phyloP scores from a whole-genome alignment of 2,797 vertebrate species.

The Lepus oiostolus region DNA sequence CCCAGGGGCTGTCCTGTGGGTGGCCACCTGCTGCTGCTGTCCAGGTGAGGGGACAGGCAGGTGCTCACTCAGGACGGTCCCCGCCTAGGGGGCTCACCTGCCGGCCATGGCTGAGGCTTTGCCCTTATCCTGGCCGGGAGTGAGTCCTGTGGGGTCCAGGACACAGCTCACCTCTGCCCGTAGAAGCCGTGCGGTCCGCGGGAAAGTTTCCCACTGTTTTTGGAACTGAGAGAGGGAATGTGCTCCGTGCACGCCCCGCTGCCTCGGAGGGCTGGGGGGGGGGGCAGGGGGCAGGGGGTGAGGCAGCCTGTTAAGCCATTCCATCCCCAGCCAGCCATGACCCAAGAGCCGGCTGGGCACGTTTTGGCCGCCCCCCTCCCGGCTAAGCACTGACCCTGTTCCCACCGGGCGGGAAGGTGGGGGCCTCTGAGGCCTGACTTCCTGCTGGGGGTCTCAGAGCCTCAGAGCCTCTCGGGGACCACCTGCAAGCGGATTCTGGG shows the following conservation, averaged over 20 bases:
- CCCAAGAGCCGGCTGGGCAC: constrained; percentile 75
- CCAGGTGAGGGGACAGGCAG: not conserved
- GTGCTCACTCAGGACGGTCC: not conserved
- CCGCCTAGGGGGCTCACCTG: not conserved
- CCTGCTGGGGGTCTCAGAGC: not conserved
- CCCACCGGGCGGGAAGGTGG: not conserved
- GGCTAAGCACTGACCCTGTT: constrained; percentile 53
- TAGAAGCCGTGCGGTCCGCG: not conserved
- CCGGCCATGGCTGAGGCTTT: not conserved
- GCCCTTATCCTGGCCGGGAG: not conserved
- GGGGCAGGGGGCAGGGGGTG: not conserved
- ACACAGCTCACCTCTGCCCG: constrained; percentile 19
- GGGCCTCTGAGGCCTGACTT: not conserved
- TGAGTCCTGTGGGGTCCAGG: not conserved
- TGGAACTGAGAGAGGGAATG: constrained; percentile 62
- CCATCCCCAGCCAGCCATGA: constrained; percentile 78
- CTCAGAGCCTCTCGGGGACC: not conserved
- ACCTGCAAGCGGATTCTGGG: not conserved
- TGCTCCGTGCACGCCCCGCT: not conserved
- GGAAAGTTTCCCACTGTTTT: constrained; percentile 66
- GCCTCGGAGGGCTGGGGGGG: constrained; percentile 41
- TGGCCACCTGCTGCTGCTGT: not conserved
- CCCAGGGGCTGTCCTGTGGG: not conserved
- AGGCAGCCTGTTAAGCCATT: constrained; percentile 73
- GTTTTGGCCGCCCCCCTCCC: constrained; percentile 68